Base-by-base conservation (phyloP, 2,113 vertebrate genomes). In the Addax nasomaculatus region DNA sequence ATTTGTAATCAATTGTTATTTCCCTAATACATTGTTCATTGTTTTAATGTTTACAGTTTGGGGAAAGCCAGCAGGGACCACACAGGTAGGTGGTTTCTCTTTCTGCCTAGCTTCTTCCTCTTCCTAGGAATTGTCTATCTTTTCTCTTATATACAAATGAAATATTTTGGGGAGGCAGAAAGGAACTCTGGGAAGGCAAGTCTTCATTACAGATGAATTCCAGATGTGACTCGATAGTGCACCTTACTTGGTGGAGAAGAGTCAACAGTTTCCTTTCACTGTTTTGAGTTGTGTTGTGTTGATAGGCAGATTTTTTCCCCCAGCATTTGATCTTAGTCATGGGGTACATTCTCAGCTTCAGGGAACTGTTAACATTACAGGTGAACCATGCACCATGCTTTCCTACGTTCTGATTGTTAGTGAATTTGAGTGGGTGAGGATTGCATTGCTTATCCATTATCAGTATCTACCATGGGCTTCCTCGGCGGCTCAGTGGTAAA, bases 131-230 rank as follows among this genome's bases (percentile, higher is more conserved):
- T 88, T 92, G 21, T 70, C 45, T 90, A 25, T 92, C 53, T 96
- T 95, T 39, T 73, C 85, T 87, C 64, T 88, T 93, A 94, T 47
- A 83, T 33, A 92, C 33, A 96, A 94, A 70, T 73, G 80, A 97
- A 97, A 87, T 70, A 36, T 70, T 39, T 70, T 76, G n/a, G 19
- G 64, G 39, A 51, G 45, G 16, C n/a, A 16, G 53, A 90, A 90
- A 85, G 49, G 39, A 80, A 80, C 21, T n/a, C 73, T 86, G 93
- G 87, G 83, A 90, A 97, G 57, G 49, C 51, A 57, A 94, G 85
- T 49, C 39, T 85, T 93, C 45, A 29, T 67, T 27, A 39, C 29
- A 94, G 95, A 97, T 78, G 86, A 93, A 86, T 49, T 90, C 39
- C 39, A 90, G 84, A 85, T 90, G 81, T 85, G 70, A 93, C 97